phyloP scores from a whole-genome alignment of 2,888 invertebrate genomes.

The Agonopterix heracliana region DNA sequence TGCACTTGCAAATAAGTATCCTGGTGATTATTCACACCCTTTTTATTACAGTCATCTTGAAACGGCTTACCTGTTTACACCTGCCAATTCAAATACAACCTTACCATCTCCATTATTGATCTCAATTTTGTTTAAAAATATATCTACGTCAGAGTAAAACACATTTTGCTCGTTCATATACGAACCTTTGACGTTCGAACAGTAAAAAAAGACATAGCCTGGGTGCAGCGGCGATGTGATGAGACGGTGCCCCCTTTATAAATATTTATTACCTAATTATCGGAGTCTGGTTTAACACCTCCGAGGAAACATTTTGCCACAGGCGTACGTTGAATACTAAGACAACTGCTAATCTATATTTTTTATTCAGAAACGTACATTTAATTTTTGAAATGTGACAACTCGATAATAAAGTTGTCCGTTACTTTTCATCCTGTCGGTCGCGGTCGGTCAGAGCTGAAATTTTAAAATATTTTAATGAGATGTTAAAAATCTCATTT shows the following conservation, averaged over 20 bases:
- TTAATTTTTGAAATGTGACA: conserved; percentile 33
- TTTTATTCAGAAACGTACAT: conserved; percentile 7
- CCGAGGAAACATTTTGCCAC: conserved; percentile 22
- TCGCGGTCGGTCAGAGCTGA: conserved; percentile 17
- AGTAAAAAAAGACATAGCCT: conserved; percentile 35
- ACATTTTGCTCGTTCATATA: conserved; percentile 18
- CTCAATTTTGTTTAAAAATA: conserved; percentile 10
- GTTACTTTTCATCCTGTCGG: conserved; percentile 39
- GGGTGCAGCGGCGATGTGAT: conserved; percentile 39
- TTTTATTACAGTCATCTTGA: conserved; percentile 10
- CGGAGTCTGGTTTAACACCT: conserved; percentile 50
- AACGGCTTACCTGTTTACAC: conserved; percentile 12
- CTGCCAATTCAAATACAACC: conserved; percentile 14
- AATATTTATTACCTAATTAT: conserved; percentile 73
- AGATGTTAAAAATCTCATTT: conserved; percentile 20
- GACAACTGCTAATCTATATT: conserved; percentile 22
- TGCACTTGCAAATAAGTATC: conserved; percentile 48
- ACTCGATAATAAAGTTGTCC: conserved; percentile 45
- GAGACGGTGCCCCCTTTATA: conserved; percentile 54
- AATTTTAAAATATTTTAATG: conserved; percentile 16
- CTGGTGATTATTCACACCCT: conserved; percentile 47
- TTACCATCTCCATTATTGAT: conserved; percentile 8
- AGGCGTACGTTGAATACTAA: not conserved
- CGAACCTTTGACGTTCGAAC: conserved; percentile 40
- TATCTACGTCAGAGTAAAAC: conserved; percentile 15